Conservation (phyloP, 2,113 vertebrate species). For the Limnothrissa miodon region DNA sequence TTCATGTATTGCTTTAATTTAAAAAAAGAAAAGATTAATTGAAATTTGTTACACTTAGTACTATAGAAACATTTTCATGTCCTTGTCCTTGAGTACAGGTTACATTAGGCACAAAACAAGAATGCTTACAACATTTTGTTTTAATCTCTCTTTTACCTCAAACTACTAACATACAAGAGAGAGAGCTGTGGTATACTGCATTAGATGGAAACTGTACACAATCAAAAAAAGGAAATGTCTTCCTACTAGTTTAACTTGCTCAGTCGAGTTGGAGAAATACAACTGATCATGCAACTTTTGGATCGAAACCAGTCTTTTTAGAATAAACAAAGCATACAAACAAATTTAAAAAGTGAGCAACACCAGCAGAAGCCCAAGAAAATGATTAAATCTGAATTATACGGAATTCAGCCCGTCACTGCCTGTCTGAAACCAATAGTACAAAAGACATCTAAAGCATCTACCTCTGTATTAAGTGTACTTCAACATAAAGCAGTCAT, state of each 20-base stretch:
- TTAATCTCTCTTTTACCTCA: slow-evolving; percentile 39
- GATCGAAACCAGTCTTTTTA: not conserved
- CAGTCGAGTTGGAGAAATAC: not conserved
- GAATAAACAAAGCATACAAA: slow-evolving; percentile 45
- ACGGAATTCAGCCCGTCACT: not conserved
- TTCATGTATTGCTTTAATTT: slow-evolving; percentile 68
- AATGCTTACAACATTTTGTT: slow-evolving; percentile 60
- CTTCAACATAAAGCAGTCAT: slow-evolving; percentile 46
- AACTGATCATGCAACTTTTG: not conserved
- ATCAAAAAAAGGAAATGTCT: slow-evolving; percentile 45
- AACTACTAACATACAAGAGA: slow-evolving; percentile 52
- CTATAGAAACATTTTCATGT: slow-evolving; percentile 60
- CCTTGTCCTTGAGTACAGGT: slow-evolving; percentile 57
- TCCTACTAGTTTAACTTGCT: slow-evolving; percentile 33
- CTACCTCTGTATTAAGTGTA: slow-evolving; percentile 48
- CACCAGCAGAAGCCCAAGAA: slow-evolving; percentile 41
- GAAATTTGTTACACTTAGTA: slow-evolving; percentile 68
- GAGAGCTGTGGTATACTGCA: slow-evolving; percentile 42
- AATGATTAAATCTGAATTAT: slow-evolving; percentile 36
- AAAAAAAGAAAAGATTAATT: slow-evolving; percentile 66
- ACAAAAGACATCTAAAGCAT: slow-evolving; percentile 48
- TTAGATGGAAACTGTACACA: slow-evolving; percentile 40
- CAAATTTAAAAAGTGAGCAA: slow-evolving; percentile 39
- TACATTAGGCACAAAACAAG: slow-evolving; percentile 68
- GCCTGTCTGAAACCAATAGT: slow-evolving; percentile 39